Percentiles rank a stretch among this genome's conserved stretches.
These are phyloP conservation scores for Todiramphus saurophagus DNA, from an alignment of 2,113 vertebrate species.

Conservation along the genomic window DNA sequence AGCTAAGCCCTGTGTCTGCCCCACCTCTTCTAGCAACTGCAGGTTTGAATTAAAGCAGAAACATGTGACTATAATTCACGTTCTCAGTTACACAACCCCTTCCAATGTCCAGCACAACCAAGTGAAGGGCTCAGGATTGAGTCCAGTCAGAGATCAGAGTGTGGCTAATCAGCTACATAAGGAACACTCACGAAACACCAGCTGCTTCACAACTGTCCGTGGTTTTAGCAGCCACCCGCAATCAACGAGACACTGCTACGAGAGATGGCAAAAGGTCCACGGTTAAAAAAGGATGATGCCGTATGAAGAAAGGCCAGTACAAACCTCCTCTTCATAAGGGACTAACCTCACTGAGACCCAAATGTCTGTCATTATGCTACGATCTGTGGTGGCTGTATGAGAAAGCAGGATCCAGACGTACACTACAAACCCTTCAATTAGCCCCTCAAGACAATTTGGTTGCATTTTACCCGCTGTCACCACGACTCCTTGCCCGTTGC, in stretches of 20 bases:
- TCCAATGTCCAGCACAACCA: not conserved
- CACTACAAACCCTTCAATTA: not conserved
- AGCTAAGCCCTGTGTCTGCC: not conserved
- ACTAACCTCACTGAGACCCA: not conserved
- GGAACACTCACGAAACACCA: not conserved
- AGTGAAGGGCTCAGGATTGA: not conserved
- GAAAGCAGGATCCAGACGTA: not conserved
- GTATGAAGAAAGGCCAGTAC: not conserved
- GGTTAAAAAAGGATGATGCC: not conserved
- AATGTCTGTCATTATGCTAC: fast-evolving
- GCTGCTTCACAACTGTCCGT: not conserved
- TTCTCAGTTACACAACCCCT: not conserved
- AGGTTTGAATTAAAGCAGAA: not conserved
- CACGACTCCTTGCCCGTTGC: not conserved
- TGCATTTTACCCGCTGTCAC: not conserved
- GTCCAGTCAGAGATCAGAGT: not conserved
- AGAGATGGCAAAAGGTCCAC: not conserved
- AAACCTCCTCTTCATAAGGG: not conserved
- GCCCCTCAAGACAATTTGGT: not conserved
- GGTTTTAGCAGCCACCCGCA: not conserved
- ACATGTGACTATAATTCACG: not conserved
- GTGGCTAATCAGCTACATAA: not conserved
- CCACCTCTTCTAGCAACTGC: not conserved
- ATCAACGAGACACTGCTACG: not conserved
- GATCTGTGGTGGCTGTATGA: not conserved